A percentile compares a stretch with the other conserved stretches of the same genome.
Conservation (phyloP, 2,113 vertebrate species). For the Hassar affinis region DNA sequence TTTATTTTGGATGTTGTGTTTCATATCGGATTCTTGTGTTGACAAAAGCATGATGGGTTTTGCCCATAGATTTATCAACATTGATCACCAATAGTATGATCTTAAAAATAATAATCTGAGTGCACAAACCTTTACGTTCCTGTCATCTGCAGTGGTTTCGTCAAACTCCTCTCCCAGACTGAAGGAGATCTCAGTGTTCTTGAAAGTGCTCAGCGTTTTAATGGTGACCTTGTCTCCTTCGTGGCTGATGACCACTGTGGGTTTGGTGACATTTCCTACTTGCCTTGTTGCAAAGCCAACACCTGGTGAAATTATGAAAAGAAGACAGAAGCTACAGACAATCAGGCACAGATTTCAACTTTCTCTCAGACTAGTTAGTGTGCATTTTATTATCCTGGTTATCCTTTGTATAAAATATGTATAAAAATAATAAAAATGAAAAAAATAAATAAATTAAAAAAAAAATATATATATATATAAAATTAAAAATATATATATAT, state of each 20-base stretch:
- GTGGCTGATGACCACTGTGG: conserved; percentile 86
- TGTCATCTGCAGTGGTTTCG: conserved; percentile 89
- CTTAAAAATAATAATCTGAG: neutral
- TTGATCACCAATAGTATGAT: neutral
- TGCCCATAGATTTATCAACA: neutral
- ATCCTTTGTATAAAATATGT: neutral
- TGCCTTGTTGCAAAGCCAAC: conserved; percentile 92
- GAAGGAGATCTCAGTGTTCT: conserved; percentile 89
- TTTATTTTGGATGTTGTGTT: neutral
- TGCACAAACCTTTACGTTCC: conserved; percentile 87
- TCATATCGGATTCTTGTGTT: neutral
- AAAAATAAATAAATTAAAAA: neutral
- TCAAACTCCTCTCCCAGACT: conserved; percentile 96
- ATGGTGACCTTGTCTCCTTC: conserved; percentile 88
- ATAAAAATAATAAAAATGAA: too few species aligned
- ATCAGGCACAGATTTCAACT: neutral
- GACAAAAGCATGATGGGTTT: neutral
- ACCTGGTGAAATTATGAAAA: conserved; percentile 66
- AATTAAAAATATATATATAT: neutral
- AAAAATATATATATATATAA: neutral
- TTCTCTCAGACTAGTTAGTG: neutral
- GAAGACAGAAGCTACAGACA: neutral
- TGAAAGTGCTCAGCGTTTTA: conserved; percentile 92
- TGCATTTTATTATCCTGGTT: neutral
- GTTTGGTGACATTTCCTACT: conserved; percentile 93